phyloP scores from a whole-genome alignment of 2,113 vertebrate genomes.

The Phycodurus eques region DNA sequence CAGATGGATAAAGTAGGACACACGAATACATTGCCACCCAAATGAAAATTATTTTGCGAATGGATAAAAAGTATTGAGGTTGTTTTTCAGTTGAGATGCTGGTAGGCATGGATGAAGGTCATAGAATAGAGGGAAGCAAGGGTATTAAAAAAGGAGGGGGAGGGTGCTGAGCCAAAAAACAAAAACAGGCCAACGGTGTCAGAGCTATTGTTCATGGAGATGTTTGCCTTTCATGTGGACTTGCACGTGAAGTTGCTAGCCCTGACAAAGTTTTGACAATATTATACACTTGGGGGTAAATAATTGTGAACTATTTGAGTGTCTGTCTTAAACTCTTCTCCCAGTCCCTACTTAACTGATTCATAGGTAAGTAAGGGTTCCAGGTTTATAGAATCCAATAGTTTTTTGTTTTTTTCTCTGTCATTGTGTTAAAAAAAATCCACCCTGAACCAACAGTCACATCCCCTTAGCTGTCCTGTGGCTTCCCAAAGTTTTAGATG shows the following conservation, averaged over 20 bases:
- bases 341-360: no score
- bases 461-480: not conserved
- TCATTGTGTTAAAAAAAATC: constrained; percentile 7
- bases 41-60: constrained; percentile 24
- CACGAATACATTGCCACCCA: constrained; percentile 11
- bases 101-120: constrained; percentile 27
- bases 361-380: not conserved
- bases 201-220: constrained; percentile 8
- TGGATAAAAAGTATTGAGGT: not conserved
- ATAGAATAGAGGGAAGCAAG: constrained; percentile 1
- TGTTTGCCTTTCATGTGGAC: not conserved
- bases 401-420: not conserved
- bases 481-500: not conserved
- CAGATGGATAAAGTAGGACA: constrained; percentile 29
- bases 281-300: not conserved
- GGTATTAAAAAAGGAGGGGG: not conserved
- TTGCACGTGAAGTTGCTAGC: not conserved
- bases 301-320: not conserved
- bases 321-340: not conserved
- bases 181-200: constrained; percentile 3
- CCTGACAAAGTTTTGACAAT: not conserved
- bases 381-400: not conserved
- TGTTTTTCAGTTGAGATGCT: constrained; percentile 15
- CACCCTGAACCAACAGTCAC: constrained; percentile 1
- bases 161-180: not conserved